Evolutionary conservation across 2,797 vertebrate species (phyloP).

Genomic region (Xenops minutus): DNA sequence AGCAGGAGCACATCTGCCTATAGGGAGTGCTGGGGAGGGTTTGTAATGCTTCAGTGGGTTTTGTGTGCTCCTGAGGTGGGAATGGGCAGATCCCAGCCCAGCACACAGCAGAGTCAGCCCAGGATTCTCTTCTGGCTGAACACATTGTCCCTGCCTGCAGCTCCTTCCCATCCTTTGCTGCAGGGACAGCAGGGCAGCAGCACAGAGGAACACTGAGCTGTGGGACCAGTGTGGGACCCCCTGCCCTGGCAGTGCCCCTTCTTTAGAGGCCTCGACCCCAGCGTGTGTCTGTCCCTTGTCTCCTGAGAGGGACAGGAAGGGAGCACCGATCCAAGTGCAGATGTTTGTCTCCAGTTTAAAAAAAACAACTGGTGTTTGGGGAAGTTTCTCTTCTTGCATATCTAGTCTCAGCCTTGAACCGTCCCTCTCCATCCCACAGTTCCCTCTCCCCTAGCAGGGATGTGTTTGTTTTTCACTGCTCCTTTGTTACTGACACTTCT

Average conservation of each 20-base stretch:
- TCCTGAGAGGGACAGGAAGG: not conserved
- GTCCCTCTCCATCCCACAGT: not conserved
- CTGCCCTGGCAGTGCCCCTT: not conserved
- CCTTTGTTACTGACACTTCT: not conserved
- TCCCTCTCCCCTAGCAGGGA: not conserved
- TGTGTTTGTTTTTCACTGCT: not conserved
- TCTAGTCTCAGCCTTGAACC: not conserved
- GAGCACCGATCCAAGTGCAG: not conserved
- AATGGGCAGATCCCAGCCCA: not conserved
- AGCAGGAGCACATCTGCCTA: slow-evolving; percentile 2
- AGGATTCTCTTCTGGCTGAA: not conserved
- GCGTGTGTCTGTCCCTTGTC: not conserved
- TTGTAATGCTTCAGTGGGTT: not conserved
- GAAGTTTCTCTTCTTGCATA: not conserved
- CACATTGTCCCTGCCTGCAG: not conserved
- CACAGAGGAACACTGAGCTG: not conserved
- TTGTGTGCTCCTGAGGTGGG: not conserved
- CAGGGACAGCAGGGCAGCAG: not conserved
- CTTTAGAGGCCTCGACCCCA: not conserved
- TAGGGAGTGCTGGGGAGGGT: not conserved
- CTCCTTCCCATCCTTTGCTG: not conserved
- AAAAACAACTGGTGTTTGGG: not conserved
- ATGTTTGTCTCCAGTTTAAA: not conserved
- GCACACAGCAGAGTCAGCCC: not conserved
- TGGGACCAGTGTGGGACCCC: not conserved